Conservation (phyloP, 2,888 invertebrate genomes). For the Nomada goodeniana region DNA sequence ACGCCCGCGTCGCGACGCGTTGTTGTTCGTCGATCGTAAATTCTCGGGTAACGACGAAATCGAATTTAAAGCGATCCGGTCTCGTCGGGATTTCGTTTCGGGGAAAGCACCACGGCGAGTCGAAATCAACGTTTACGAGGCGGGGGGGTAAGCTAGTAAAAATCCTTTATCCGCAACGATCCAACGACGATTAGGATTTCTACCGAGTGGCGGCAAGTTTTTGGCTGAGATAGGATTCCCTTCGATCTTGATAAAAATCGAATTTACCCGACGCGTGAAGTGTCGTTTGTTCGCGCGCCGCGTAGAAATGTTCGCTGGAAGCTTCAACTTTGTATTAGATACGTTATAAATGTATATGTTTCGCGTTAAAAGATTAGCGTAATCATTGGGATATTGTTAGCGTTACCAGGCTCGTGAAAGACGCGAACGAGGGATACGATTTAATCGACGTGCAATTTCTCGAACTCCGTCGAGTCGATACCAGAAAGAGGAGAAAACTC, state of each 20-base stretch:
- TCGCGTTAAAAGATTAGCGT: no score
- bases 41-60: slow-evolving; percentile 18
- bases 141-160: neutral
- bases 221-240: neutral
- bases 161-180: neutral
- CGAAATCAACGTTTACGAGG: slow-evolving; percentile 21
- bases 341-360: no score
- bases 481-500: no score
- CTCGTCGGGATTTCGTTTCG: slow-evolving; percentile 19
- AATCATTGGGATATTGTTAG: no score
- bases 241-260: neutral
- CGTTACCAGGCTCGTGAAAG: no score
- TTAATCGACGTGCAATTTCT: no score
- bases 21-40: slow-evolving; percentile 28
- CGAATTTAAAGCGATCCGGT: slow-evolving; percentile 33
- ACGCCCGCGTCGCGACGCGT: neutral
- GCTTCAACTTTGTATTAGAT: no score
- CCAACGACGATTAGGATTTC: slow-evolving; percentile 18
- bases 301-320: neutral
- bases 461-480: no score
- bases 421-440: no score
- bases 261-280: neutral
- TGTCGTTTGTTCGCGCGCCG: neutral
- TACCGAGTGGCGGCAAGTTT: neutral
- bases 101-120: neutral